Evolutionary conservation across 2,113 vertebrate species (phyloP), one percentile per base, ranked within the genome.

Genomic region (Eonycteris spelaea): DNA sequence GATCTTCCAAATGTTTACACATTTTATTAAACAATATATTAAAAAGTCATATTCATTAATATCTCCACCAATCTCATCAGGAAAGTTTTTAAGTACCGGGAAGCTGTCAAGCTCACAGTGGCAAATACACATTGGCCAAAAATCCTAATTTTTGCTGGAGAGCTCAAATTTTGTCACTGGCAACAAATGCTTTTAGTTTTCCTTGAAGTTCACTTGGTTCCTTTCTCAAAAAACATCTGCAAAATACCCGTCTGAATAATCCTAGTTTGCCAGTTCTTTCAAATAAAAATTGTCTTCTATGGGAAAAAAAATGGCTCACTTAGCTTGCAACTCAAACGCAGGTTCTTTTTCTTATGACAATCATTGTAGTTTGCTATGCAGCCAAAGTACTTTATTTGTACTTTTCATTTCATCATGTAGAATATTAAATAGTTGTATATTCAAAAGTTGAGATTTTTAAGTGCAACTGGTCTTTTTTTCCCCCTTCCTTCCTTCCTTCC

Each of bases 91-190:
- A 78, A 86, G 43, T 65, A 70, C 28, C 26, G 24, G 35, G 61
- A 86, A 63, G n/a, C 70, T 91, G 30, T 83, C 48, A 79, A 68
- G 70, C 21, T 91, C 53, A 63, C 43, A 55, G 59, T 35, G 68
- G 68, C 74, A 71, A 26, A 78, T 68, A 67, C 35, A 33, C 15
- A 15, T 74, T 91, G 88, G 84, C 40, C 59, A 83, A 94, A 93
- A 94, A 51, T 91, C 61, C 45, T 85, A 48, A 89, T 38, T 94
- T 77, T 89, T 79, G 83, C 35, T 40, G 63, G 24, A 80, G 89
- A 94, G 35, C 12, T 73, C 48, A 51, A 40, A 74, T 79, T 97
- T 94, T 79, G 74, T 91, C 78, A 68, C 6, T 74, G 87, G 71
- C 88, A 95, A 84, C 28, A 71, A 68, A 74, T 24, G 45, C 45